Percentiles rank a stretch among this genome's conserved stretches.
These are phyloP conservation scores for Tapirus indicus DNA, from an alignment of 2,797 vertebrate species.

Conservation along the genomic window DNA sequence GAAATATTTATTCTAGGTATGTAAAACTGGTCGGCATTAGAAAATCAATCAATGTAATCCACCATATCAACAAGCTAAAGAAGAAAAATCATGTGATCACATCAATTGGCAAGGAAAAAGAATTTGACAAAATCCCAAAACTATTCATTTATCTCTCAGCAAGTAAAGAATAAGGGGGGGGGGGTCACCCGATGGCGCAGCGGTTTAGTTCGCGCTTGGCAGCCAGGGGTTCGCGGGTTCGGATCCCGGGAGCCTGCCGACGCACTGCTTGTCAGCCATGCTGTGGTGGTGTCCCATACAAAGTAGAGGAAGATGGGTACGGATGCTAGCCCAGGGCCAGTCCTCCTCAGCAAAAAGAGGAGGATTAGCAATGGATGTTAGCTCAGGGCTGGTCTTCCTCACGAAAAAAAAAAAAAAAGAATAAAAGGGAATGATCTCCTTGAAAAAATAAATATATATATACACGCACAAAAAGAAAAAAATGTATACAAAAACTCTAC, in stretches of 20 bases:
- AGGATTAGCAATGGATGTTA: no score
- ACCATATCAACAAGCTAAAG: not conserved
- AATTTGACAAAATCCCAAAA: not conserved
- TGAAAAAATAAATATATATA: not conserved
- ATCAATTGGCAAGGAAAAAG: not conserved
- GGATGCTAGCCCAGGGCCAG: no score
- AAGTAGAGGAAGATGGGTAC: no score
- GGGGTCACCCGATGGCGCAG: no score
- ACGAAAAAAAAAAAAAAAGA: not conserved
- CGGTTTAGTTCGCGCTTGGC: no score
- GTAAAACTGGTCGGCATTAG: not conserved
- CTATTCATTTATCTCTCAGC: not conserved
- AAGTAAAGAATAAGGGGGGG: not conserved
- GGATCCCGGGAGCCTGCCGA: no score
- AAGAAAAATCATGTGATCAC: not conserved
- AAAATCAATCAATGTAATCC: not conserved
- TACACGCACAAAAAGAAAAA: not conserved
- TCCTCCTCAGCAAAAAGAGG: no score
- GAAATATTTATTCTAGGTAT: not conserved
- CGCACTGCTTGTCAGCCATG: no score
- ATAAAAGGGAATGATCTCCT: not conserved
- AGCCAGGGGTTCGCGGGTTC: no score
- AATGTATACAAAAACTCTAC: not conserved
- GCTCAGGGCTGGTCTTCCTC: no score
- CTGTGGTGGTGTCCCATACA: no score